phyloP scores from a whole-genome alignment of 2,113 vertebrate genomes.

The Mus pahari region DNA sequence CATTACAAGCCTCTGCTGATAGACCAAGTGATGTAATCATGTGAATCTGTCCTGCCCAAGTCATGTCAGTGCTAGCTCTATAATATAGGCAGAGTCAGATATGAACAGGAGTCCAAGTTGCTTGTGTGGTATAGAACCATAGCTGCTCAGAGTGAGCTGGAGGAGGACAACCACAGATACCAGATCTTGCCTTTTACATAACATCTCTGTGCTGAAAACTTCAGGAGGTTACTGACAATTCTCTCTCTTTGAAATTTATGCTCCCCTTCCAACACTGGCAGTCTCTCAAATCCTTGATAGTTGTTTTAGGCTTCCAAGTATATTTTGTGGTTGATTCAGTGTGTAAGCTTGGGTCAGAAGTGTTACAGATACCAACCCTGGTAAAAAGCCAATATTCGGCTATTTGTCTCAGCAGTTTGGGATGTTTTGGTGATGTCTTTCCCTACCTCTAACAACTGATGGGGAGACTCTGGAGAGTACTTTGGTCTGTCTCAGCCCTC shows the following conservation, averaged over 20 bases:
- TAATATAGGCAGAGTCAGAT: rapidly evolving
- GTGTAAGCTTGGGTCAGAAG: not conserved
- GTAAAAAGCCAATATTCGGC: not conserved
- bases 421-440: not conserved
- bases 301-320: not conserved
- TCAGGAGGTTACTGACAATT: not conserved
- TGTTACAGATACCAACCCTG: not conserved
- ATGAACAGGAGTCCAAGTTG: rapidly evolving
- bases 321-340: not conserved
- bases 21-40: not conserved
- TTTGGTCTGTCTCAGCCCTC: not conserved
- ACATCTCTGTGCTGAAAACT: not conserved
- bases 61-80: not conserved
- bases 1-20: not conserved
- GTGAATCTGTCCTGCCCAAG: not conserved
- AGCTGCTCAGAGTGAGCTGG: not conserved
- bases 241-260: not conserved
- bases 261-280: not conserved
- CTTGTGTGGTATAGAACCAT: not conserved
- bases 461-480: not conserved
- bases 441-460: not conserved
- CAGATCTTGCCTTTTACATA: not conserved
- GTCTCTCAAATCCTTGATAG: not conserved
- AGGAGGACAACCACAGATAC: not conserved
- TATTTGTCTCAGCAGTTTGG: not conserved